Evolutionary conservation across 2,888 invertebrate genomes (phyloP), one percentile per base, ranked within the genome.

Genomic region (Dynastes maya): DNA sequence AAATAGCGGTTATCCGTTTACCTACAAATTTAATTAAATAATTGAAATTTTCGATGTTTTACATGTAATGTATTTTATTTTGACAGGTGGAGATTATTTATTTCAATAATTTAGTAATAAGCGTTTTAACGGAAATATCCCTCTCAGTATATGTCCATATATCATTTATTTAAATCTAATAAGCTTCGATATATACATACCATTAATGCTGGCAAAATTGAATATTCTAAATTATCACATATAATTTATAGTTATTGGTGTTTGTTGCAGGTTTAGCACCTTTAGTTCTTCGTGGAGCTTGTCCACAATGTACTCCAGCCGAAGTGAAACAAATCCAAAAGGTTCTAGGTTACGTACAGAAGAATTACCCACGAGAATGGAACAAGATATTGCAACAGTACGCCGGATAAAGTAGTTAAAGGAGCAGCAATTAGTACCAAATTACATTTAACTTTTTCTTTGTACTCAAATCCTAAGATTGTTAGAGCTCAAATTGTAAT

Each of bases 291-390:
- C 91, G 94, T 80, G 95, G 94, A 29, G 91, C 93, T 27, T 95
- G 95, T 84, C 93, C 93, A 0, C 93, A 94, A 83, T 95, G 95
- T 85, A 89, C 91, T 2, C 91, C 92, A 2, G 91, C 92, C 84
- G 94, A 95, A 86, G 92, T 91, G 72, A 91, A 91, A 82, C 95
- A 95, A 89, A 94, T 95, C 83, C 93, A 94, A 86, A 92, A 92
- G 86, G 95, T 95, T 45, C 90, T 95, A 11, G 91, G 93, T 22
- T 93, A 94, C 88, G 93, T 95, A 76, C 95, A 95, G 86, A 90
- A 93, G 83, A 92, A 93, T 87, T 95, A 92, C 86, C 95, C 95
- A 5, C 93, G 93, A 84, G 95, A 95, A 87, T 95, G 95, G 95
- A 91, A 92, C 76, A 94, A 93, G 89, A 91, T 95, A 82, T 90